Evolutionary conservation across 92 coral and sea anemone species (phyloP).

Genomic region (Meandrina meandrites): DNA sequence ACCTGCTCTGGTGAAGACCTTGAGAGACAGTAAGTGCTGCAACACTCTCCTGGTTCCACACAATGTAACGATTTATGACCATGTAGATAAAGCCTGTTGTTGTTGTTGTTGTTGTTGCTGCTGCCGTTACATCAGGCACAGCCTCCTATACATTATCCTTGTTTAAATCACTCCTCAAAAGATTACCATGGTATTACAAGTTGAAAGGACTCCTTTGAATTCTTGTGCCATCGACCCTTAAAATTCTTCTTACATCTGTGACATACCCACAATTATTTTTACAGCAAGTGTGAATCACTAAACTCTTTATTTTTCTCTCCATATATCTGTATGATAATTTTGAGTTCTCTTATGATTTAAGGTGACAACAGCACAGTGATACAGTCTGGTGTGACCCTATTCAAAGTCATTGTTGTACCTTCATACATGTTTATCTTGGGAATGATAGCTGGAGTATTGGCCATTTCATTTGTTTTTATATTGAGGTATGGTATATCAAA

Average conservation of each 20-base stretch:
- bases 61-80: too few relatives aligned
- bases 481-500: slow-evolving; percentile 49
- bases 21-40: slow-evolving; percentile 68
- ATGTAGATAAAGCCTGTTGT: too few relatives aligned
- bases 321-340: neutral
- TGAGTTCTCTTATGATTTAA: neutral
- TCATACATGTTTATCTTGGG: slow-evolving; percentile 77
- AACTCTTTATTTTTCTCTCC: neutral
- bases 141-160: too few relatives aligned
- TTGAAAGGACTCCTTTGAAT: too few relatives aligned
- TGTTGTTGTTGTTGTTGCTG: too few relatives aligned
- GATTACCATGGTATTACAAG: too few relatives aligned
- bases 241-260: too few relatives aligned
- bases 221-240: too few relatives aligned
- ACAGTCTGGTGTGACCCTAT: slow-evolving; percentile 66
- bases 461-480: slow-evolving; percentile 69
- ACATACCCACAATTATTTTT: too few relatives aligned
- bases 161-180: neutral
- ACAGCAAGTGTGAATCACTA: too few relatives aligned
- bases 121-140: too few relatives aligned
- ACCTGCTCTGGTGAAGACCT: slow-evolving; percentile 72
- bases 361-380: slow-evolving; percentile 65
- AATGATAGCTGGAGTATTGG: slow-evolving; percentile 74
- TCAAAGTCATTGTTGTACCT: slow-evolving; percentile 65
- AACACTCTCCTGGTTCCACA: too few relatives aligned